phyloP scores from a whole-genome alignment of 2,888 invertebrate species.

The Lamproptera curius region DNA sequence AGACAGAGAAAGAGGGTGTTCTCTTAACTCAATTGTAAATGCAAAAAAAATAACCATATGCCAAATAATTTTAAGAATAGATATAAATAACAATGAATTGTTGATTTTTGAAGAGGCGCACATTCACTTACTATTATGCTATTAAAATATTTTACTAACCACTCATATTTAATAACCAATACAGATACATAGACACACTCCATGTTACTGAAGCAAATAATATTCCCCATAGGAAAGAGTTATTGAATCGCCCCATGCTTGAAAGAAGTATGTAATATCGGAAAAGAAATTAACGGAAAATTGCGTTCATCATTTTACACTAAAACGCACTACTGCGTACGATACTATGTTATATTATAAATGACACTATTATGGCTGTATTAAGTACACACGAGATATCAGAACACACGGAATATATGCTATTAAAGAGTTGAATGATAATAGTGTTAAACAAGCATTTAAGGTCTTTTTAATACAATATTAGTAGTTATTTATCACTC shows the following conservation, averaged over 20 bases:
- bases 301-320: not conserved
- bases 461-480: too few species aligned
- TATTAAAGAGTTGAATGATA: too few species aligned
- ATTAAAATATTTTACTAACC: constrained; percentile 48
- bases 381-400: not conserved
- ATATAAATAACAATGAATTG: not conserved
- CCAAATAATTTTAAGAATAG: not conserved
- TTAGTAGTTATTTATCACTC: too few species aligned
- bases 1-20: not conserved
- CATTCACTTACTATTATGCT: not conserved
- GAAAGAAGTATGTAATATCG: too few species aligned
- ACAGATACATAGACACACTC: constrained; percentile 84
- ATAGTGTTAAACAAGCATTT: too few species aligned
- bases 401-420: too few species aligned
- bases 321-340: not conserved
- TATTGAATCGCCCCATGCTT: constrained; percentile 58
- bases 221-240: constrained; percentile 85
- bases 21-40: not conserved
- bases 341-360: not conserved
- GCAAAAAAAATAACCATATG: not conserved
- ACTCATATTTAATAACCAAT: constrained; percentile 77
- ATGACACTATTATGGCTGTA: not conserved
- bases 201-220: constrained; percentile 86
- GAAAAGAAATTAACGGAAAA: not conserved
- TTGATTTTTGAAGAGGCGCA: not conserved